Percentiles rank a stretch among this genome's conserved stretches.
phyloP scores from a whole-genome alignment of 2,113 vertebrate species.

The Anarhynchus alexandrinus region DNA sequence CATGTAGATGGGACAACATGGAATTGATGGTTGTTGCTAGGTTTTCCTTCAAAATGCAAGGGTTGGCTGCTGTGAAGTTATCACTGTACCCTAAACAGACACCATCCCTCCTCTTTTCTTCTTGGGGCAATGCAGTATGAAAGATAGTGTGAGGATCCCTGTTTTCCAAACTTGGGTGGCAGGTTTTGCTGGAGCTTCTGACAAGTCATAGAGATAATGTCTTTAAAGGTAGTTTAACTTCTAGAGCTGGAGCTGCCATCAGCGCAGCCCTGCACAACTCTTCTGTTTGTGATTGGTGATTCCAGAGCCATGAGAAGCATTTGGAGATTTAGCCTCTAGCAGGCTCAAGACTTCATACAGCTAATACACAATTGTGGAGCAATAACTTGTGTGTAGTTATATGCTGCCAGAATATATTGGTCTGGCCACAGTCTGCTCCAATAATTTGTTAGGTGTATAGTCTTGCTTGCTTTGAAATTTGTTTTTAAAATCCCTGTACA shows the following conservation, averaged over 20 bases:
- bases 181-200: not conserved
- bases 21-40: not conserved
- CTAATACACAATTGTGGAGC: not conserved
- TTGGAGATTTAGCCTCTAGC: not conserved
- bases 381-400: not conserved
- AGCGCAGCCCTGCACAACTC: not conserved
- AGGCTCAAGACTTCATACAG: not conserved
- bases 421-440: not conserved
- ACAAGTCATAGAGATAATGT: no score
- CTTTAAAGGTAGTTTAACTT: not conserved
- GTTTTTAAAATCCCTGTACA: not conserved
- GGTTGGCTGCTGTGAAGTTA: fast-evolving
- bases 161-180: not conserved
- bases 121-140: fast-evolving
- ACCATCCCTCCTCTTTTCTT: not conserved
- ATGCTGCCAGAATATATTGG: not conserved
- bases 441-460: not conserved
- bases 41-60: not conserved
- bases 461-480: not conserved
- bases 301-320: not conserved
- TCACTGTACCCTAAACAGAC: not conserved
- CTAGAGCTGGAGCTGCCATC: not conserved
- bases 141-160: not conserved
- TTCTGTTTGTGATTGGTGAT: not conserved
- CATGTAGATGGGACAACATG: not conserved